Evolutionary conservation across 2,888 invertebrate genomes (phyloP).

Genomic region (Dryococelus australis): DNA sequence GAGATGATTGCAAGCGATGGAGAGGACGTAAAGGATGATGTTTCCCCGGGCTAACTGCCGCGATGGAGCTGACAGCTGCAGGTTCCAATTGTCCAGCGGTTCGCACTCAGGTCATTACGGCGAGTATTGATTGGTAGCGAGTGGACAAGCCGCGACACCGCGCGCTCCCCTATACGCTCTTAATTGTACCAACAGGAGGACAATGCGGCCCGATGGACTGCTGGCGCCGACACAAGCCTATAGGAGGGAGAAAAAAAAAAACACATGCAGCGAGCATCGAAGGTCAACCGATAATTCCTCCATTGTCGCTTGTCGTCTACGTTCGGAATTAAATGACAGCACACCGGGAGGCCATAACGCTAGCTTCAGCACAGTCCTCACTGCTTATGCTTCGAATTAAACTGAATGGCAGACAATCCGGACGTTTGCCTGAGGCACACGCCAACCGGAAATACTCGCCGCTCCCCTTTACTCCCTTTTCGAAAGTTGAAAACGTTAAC

Average conservation of each 20-base stretch:
- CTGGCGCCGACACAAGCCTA: neutral
- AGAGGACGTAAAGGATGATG: neutral
- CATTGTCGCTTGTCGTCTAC: neutral
- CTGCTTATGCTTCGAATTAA: no score
- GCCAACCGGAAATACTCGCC: no score
- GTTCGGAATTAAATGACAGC: no score
- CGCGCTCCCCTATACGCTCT: neutral
- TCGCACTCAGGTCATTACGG: constrained; percentile 16
- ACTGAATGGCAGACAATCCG: no score
- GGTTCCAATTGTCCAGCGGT: neutral
- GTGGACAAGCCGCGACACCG: neutral
- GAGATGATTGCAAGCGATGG: no score
- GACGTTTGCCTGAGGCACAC: no score
- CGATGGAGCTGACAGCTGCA: neutral
- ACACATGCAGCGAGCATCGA: neutral
- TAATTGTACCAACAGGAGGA: neutral
- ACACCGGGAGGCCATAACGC: no score
- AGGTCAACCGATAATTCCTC: neutral
- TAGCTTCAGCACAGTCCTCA: no score
- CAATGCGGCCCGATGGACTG: neutral
- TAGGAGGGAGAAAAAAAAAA: no score
- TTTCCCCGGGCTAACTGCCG: neutral
- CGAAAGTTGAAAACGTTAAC: no score
- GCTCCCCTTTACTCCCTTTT: no score
- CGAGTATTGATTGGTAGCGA: neutral